Base-by-base conservation (phyloP, 1,140 invertebrate genomes). In the Lordiphosa stackelbergi region DNA sequence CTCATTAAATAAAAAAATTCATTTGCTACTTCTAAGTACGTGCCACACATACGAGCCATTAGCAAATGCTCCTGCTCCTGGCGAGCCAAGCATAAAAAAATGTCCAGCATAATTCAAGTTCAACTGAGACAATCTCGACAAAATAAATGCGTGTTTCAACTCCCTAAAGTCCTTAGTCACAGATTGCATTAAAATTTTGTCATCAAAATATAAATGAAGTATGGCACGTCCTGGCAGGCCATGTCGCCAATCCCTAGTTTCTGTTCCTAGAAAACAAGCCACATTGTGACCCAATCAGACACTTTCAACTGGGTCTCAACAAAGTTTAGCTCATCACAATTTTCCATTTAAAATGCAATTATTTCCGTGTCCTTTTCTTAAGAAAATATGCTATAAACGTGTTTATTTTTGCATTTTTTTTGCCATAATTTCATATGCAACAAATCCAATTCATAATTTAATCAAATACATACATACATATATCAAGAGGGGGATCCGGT, bases 151-250 rank as follows among this genome's bases (percentile, higher is more conserved):
- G 46, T 42, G 51, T 53, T 38, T 36, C n/a, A 52, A 13, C 4
- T 71, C 71, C 77, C 75, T 52, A 22, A 38, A 40, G 75, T 53
- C 55, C 59, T 41, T 54, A 12, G 58, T 40, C 75, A 36, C 47
- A 59, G 75, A 83, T 81, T 81, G 75, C 75, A 72, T 83, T 75
- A 63, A 83, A 75, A 83, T 81, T 81, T 71, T 64, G 77, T 75
- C 68, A 81, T 81, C 75, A 81, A 83, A 77, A 81, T 81, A 81
- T 71, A 81, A 81, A 81, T 81, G 68, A 83, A 72, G 63, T 34
- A 53, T 51, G 46, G 43, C 40, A 43, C 41, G 22, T 43, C 61
- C 48, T 53, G 22, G 24, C 46, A 36, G 41, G 22, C 38, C 60
- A 42, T 22, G 19, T 22, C 3, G 19, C 4, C 19, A 24, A 24